Base-by-base conservation (phyloP, 2,888 invertebrate genomes). In the Melanargia galathea region DNA sequence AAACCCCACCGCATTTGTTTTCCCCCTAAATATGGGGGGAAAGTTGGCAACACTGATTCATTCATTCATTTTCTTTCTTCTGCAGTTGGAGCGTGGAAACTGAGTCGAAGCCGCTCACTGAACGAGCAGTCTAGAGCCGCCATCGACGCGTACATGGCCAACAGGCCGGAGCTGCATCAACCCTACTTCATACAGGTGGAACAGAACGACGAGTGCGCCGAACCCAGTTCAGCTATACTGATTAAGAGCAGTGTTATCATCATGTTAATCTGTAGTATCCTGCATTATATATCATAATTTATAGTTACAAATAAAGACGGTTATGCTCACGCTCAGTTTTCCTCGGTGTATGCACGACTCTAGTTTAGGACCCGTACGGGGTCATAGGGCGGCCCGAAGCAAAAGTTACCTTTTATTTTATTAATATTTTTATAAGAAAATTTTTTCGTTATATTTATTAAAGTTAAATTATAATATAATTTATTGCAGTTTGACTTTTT, bases 41-140 rank as follows among this genome's bases (percentile, higher is more conserved):
- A n/a, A n/a, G n/a, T n/a, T n/a, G n/a, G n/a, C n/a, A n/a, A n/a
- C 11, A 38, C 13, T 38, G 4, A 13, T 13, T 4, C 35, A 38
- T 13, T 11, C 35, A 3, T 38, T 13, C 11, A 35, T 13, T 11
- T 38, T 46, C 24, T 20, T 33, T 38, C 60, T 56, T 69, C 75
- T 73, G 2, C 77, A 91, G 91, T 91, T 55, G 79, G 79, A n/a
- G 84, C 76, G 3, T 87, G 86, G 84, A 87, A 86, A 69, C 73
- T 91, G 7, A 91, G 91, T 64, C 79, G 90, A 4, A 73, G 71
- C 0, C 75, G 87, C 0, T 66, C 72, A 0, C 64, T 89, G 70
- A 64, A 80, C 0, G 22, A 40, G 0, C 61, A 64, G 0, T 79
- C 77, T 0, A 64, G 40, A 0, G 5, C 70, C 0, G 75, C 74